Evolutionary conservation across 2,113 vertebrate genomes (phyloP), one percentile per base, ranked within the genome.

Genomic region (Melanocharis versteri): DNA sequence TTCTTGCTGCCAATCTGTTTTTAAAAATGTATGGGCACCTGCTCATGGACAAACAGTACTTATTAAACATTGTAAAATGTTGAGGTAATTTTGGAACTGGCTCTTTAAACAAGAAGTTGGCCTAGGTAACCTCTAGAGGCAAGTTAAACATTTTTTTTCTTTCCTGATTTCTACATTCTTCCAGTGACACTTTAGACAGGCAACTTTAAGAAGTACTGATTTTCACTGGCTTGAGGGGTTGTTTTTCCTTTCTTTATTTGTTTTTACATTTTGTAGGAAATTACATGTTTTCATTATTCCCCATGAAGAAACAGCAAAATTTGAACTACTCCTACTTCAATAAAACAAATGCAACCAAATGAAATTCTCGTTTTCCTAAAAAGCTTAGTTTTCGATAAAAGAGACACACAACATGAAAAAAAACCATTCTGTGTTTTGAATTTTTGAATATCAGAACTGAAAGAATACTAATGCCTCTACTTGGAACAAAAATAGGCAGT

Each of bases 131-230:
- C 6, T 60, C 16, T 8, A 62, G n/a, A 48, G 6, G 72, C 11
- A 10, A 47, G 7, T 73, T 54, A 1, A 48, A 13, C 1, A 4
- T 11, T 44, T 28, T 30, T 10, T 23, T 35, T 35, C 1, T 6
- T 7, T 9, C 8, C 2, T 15, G 2, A 24, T 72, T 81, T 58
- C n/a, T 80, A 30, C 8, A 14, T 62, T 22, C 2, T 87, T 68
- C 10, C 13, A 23, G 7, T 33, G 39, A 2, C 2, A 66, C 5
- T 56, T 87, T 40, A 58, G 4, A 47, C 2, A 28, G n/a, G 8
- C 3, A 19, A 90, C 44, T 31, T 53, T 71, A 66, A 18, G 20
- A 75, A 9, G 27, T 27, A 28, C 4, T n/a, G 27, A 30, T 61
- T 80, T 89, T 84, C 21, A 78, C 22, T 44, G 4, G 3, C 23